Conservation (phyloP, 2,113 vertebrate species). For the Agapornis roseicollis region DNA sequence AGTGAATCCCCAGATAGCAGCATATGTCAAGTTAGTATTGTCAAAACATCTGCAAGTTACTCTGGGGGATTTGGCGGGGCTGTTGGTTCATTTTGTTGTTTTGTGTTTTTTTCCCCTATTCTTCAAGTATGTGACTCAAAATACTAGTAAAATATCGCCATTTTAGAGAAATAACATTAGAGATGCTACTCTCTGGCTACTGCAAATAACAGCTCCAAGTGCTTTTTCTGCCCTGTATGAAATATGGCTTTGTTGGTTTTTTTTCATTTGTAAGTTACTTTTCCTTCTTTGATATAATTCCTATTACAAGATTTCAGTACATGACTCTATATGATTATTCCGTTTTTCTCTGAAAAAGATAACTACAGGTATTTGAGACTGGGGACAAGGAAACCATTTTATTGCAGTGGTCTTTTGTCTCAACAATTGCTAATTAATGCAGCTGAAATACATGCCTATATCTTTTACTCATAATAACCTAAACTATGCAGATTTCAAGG, state of each 20-base stretch:
- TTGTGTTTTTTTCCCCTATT: background rate
- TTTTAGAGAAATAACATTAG: background rate
- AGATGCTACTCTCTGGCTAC: background rate
- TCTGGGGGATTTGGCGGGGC: background rate
- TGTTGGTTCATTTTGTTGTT: background rate
- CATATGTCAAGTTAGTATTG: background rate
- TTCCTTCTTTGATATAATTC: background rate
- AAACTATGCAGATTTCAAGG: background rate
- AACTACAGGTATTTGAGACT: background rate
- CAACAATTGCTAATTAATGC: slow-evolving; percentile 22
- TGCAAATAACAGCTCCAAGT: background rate
- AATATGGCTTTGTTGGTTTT: background rate
- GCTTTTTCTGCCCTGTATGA: background rate
- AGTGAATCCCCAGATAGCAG: background rate
- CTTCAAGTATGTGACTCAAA: background rate
- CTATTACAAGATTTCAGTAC: background rate
- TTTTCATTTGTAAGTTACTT: background rate
- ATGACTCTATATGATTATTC: background rate
- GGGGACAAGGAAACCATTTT: background rate
- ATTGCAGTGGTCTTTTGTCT: background rate
- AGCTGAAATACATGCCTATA: background rate
- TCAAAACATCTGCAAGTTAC: background rate
- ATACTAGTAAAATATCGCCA: background rate
- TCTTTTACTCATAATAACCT: background rate
- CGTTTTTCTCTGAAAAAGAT: background rate